Evolutionary conservation across 2,888 invertebrate species (phyloP).

Genomic region (Creontiades dilutus): DNA sequence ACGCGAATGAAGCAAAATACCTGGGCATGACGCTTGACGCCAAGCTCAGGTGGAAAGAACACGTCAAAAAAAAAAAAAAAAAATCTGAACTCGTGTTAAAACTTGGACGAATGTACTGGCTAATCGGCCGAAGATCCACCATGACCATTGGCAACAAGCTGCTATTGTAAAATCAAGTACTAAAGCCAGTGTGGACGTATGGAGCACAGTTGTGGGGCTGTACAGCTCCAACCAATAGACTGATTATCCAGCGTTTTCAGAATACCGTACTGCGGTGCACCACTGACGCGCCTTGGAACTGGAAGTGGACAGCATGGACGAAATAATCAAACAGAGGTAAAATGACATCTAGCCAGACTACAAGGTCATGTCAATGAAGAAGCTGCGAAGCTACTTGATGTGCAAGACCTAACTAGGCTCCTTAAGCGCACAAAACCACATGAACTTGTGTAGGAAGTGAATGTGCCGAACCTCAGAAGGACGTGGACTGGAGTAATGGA

Average conservation of each 20-base stretch:
- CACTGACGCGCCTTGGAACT: background rate
- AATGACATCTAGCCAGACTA: background rate
- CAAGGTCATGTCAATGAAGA: background rate
- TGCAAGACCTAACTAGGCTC: background rate
- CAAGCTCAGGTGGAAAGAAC: background rate
- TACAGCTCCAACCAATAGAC: conserved; percentile 46
- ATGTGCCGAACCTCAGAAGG: too few species aligned
- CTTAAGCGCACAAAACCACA: too few species aligned
- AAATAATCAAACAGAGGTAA: background rate
- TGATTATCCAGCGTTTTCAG: conserved; percentile 41
- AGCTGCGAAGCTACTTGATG: background rate
- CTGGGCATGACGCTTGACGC: background rate
- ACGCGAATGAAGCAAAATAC: background rate
- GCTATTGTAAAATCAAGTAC: conserved; percentile 17
- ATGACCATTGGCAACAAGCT: background rate
- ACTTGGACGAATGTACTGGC: conserved; percentile 28
- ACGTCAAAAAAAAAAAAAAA: background rate
- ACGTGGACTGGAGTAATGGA: too few species aligned
- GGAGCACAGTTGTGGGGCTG: conserved; percentile 47
- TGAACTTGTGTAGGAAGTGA: too few species aligned
- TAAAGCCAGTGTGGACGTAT: conserved; percentile 24
- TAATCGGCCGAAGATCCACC: background rate
- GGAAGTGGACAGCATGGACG: background rate
- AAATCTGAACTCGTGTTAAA: background rate
- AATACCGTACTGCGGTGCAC: background rate